Evolutionary conservation across 2,888 invertebrate species (phyloP), one percentile per base, ranked within the genome.

Genomic region (Barypeithes pellucidus): DNA sequence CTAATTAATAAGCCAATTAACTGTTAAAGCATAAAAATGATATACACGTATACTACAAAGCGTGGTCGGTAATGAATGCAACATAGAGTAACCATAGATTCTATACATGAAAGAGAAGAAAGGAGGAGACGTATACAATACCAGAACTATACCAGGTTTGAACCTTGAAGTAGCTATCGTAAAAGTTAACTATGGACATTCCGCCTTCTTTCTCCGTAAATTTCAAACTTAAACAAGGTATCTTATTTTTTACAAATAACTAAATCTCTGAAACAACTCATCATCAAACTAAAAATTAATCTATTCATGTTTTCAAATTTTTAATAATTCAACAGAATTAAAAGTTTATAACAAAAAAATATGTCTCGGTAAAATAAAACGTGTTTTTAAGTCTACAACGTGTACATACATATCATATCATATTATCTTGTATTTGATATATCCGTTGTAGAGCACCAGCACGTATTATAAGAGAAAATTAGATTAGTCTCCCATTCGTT

Each of bases 381-480:
- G 14, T 18, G 16, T 57, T 57, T 29, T 57, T 54, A 33, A 33
- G 16, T 24, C 16, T 43, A 61, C 24, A 29, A 33, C 11, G 16
- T 24, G 24, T 43, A 61, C 43, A 45, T n/a, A n/a, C n/a, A n/a
- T n/a, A n/a, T n/a, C n/a, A n/a, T 43, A 61, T 45, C 45, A 61
- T 24, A 61, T 61, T 61, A 24, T 61, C 61, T 61, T 39, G 29
- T 20, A 24, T 61, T 61, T 61, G 61, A 61, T 61, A 45, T 61
- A 39, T 16, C 24, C 45, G 29, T 61, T 43, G 14, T n/a, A 45
- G 11, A 24, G 24, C 61, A 43, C 18, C 39, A 45, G 61, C 61
- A 61, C 61, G 61, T 61, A 45, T 61, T 61, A 24, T 61, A 41
- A 45, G 24, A 61, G 61, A 61, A 61, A 61, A 61, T 61, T 39